Evolutionary conservation across 2,113 vertebrate species (phyloP).

Genomic region (Antechinus flavipes): DNA sequence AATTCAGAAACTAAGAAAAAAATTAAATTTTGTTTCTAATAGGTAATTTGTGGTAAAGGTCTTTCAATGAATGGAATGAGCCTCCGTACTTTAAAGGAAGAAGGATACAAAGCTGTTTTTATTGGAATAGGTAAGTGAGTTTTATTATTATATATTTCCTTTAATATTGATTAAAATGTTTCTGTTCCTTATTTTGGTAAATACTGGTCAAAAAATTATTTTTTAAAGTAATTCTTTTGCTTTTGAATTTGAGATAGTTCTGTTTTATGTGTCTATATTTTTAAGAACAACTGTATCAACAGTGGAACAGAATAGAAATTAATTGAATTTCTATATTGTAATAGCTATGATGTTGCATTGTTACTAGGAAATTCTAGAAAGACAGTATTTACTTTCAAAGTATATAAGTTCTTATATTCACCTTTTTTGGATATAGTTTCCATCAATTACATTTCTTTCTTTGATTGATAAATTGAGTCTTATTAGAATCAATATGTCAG

Average conservation of each 20-base stretch:
- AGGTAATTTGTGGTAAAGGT: slow-evolving; percentile 91
- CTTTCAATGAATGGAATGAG: slow-evolving; percentile 89
- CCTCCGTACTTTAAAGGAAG: slow-evolving; percentile 87
- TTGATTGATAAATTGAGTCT: not conserved
- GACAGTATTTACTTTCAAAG: not conserved
- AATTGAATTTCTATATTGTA: not conserved
- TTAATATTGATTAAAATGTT: not conserved
- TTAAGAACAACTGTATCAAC: not conserved
- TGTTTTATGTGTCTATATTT: not conserved
- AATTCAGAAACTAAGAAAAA: not conserved
- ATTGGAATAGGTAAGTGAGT: slow-evolving; percentile 93
- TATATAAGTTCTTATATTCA: not conserved
- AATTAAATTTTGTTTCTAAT: slow-evolving; percentile 67
- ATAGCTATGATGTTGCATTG: not conserved
- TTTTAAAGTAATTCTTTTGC: not conserved
- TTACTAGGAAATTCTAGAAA: not conserved
- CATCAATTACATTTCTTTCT: not conserved
- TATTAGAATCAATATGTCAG: not conserved
- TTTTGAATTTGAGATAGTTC: not conserved
- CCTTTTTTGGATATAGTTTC: not conserved
- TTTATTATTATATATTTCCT: slow-evolving; percentile 31
- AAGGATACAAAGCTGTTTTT: slow-evolving; percentile 90
- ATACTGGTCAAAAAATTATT: not conserved
- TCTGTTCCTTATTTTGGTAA: not conserved
- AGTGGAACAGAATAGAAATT: not conserved